Conservation (phyloP, 2,888 invertebrate species). For the Drosophila borborema region DNA sequence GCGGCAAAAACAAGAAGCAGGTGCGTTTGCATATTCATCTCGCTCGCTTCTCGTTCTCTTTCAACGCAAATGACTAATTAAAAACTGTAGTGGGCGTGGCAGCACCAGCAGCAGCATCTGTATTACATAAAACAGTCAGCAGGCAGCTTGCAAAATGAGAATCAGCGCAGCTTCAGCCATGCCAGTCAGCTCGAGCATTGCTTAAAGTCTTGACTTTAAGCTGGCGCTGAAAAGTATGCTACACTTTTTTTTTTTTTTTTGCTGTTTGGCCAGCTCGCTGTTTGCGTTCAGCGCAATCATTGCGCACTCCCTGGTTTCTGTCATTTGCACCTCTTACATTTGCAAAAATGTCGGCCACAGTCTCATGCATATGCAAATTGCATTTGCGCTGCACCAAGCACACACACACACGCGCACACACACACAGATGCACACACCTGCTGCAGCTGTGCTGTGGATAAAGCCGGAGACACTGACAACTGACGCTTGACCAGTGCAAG, state of each 20-base stretch:
- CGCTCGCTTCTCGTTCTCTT: slow-evolving; percentile 26
- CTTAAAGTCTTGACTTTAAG: slow-evolving; percentile 46
- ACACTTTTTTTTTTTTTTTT: slow-evolving; percentile 29
- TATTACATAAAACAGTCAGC: slow-evolving; percentile 44
- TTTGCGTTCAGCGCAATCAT: slow-evolving; percentile 64
- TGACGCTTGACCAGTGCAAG: slow-evolving; percentile 67
- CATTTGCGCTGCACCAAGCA: slow-evolving; percentile 59
- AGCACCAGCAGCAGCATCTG: slow-evolving; percentile 29
- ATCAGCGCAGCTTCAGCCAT: slow-evolving; percentile 22
- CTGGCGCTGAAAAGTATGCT: slow-evolving; percentile 44
- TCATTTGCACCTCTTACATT: slow-evolving; percentile 80
- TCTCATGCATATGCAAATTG: slow-evolving; percentile 80
- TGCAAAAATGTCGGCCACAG: slow-evolving; percentile 80
- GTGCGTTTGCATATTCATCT: slow-evolving; percentile 68
- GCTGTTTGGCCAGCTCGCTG: slow-evolving; percentile 29
- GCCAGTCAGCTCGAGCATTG: neutral
- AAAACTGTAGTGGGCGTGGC: slow-evolving; percentile 76
- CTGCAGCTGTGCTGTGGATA: slow-evolving; percentile 24
- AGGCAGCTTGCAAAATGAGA: slow-evolving; percentile 10
- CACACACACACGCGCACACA: neutral
- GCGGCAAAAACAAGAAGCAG: slow-evolving; percentile 62
- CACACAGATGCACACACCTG: neutral
- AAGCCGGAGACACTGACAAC: slow-evolving; percentile 15
- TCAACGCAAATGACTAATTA: slow-evolving; percentile 76
- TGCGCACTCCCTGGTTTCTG: slow-evolving; percentile 67